These are phyloP conservation scores for Phenganax stokvisi DNA, from an alignment of 92 coral and sea anemone genomes.

Conservation along the genomic window DNA sequence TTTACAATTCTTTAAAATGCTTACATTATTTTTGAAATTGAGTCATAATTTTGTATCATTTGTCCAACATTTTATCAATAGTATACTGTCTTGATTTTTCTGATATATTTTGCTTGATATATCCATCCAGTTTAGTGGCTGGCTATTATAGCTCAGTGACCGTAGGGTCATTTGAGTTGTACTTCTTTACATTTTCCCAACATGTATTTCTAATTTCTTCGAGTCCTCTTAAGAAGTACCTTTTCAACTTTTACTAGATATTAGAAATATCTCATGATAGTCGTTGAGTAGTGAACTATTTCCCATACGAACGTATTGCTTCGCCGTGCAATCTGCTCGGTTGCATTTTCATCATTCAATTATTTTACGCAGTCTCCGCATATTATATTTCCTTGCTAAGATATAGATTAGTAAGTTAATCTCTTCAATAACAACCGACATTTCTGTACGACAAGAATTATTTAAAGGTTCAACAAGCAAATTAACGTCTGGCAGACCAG, in stretches of 20 bases:
- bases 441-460: background rate
- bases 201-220: background rate
- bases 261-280: background rate
- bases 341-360: conserved; percentile 1
- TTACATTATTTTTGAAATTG: no score
- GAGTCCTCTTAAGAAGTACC: no score
- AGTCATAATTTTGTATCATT: no score
- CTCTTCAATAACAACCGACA: background rate
- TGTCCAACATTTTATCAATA: no score
- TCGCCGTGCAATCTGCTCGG: background rate
- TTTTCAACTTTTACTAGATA: no score
- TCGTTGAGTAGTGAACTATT: background rate
- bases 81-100: no score
- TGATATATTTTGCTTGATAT: background rate
- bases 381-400: background rate
- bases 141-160: background rate
- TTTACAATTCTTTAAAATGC: no score
- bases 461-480: conserved; percentile 11
- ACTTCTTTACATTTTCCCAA: background rate
- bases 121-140: background rate
- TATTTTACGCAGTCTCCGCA: background rate
- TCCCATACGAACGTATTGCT: background rate
- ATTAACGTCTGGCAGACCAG: background rate
- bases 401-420: background rate
- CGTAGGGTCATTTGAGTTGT: background rate